Conservation (phyloP, 2,797 vertebrate species). For the Syndactyla subalaris region DNA sequence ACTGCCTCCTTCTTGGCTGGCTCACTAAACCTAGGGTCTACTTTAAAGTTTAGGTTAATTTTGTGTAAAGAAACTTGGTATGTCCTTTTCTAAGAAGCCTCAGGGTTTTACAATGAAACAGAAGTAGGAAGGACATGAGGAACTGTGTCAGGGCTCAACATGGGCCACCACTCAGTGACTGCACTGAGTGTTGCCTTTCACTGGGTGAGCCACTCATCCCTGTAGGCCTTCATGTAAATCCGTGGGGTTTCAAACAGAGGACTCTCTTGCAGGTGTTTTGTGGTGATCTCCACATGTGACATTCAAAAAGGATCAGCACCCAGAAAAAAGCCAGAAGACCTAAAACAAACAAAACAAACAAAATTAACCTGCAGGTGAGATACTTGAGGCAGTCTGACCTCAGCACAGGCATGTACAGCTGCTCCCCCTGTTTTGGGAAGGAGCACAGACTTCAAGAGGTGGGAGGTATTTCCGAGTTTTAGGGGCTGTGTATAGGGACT, state of each 20-base stretch:
- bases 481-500: neutral
- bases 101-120: neutral
- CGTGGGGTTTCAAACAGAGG: neutral
- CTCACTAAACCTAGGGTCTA: neutral
- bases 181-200: neutral
- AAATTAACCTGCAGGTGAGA: neutral
- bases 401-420: neutral
- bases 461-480: neutral
- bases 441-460: fast-evolving
- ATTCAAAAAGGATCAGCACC: neutral
- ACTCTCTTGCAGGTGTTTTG: neutral
- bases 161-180: neutral
- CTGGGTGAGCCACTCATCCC: neutral
- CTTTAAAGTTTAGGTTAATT: neutral
- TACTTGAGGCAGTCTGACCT: neutral
- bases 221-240: neutral
- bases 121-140: neutral
- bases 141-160: neutral
- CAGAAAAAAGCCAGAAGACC: neutral
- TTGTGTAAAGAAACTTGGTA: neutral
- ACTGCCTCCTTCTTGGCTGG: neutral
- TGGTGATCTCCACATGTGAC: neutral
- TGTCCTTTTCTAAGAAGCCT: neutral
- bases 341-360: neutral
- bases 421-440: neutral